Conservation (phyloP, 2,888 invertebrate species). For the Nowickia ferox region DNA sequence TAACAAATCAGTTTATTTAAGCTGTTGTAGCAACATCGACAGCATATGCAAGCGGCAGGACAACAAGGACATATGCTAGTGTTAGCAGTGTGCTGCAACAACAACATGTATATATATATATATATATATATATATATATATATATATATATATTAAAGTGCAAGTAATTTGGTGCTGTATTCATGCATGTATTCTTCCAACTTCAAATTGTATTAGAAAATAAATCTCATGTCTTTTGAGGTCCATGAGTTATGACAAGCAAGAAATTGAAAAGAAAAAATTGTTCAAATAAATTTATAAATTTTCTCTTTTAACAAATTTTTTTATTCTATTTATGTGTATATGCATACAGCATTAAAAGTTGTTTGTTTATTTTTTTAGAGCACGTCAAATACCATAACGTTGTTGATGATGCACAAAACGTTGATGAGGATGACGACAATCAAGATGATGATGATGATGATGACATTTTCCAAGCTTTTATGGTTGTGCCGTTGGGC, state of each 20-base stretch:
- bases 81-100: conserved; percentile 24
- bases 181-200: conserved; percentile 11
- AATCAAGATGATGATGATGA: not conserved
- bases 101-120: conserved; percentile 24
- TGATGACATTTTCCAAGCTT: not conserved
- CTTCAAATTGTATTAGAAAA: conserved; percentile 51
- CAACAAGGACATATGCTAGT: conserved; percentile 1
- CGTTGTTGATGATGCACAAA: not conserved
- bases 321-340: not conserved
- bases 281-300: conserved; percentile 12
- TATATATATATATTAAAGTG: too few relatives aligned
- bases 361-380: not conserved
- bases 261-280: conserved; percentile 6
- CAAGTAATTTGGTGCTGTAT: conserved; percentile 1
- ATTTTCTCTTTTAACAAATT: not conserved
- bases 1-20: conserved; percentile 27
- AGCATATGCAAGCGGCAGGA: not conserved
- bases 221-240: conserved; percentile 38
- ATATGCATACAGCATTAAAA: not conserved
- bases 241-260: conserved; percentile 48
- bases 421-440: not conserved
- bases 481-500: conserved; percentile 5
- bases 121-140: conserved; percentile 15
- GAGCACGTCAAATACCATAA: conserved; percentile 1
- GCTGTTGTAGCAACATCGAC: not conserved